phyloP scores from a whole-genome alignment of 1,140 invertebrate species.

The Penaeus indicus region DNA sequence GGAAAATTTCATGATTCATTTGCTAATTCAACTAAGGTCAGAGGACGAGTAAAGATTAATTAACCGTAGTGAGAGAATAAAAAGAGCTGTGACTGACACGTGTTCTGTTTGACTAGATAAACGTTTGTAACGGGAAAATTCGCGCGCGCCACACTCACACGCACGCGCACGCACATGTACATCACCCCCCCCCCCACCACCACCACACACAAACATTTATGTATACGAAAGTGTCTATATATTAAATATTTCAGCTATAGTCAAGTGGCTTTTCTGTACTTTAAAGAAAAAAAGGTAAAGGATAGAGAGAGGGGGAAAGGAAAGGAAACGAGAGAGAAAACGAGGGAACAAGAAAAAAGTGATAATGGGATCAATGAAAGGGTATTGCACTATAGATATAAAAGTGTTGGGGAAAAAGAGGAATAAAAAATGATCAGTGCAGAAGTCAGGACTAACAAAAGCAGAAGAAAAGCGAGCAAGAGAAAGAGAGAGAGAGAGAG shows the following conservation, averaged over 20 bases:
- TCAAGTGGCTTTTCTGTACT: constrained; percentile 38
- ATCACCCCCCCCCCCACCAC: neutral
- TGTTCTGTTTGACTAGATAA: neutral
- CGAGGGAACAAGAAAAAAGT: neutral
- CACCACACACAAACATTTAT: neutral
- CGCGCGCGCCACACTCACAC: neutral
- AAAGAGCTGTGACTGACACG: neutral
- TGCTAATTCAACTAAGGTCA: too few species aligned
- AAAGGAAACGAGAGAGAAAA: neutral
- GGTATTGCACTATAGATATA: neutral
- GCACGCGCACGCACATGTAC: neutral
- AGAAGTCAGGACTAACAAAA: neutral
- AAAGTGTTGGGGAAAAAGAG: neutral
- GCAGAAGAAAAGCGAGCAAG: neutral
- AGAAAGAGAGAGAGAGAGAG: neutral
- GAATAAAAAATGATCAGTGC: neutral
- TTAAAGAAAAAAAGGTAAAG: neutral
- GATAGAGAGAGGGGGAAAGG: neutral
- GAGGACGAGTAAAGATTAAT: too few species aligned
- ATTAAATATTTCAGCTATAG: constrained; percentile 23
- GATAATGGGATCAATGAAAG: neutral
- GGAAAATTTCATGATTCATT: too few species aligned
- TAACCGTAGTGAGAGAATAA: neutral
- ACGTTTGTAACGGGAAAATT: neutral
- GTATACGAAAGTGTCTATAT: constrained; percentile 8